Evolutionary conservation across 1,140 invertebrate genomes (phyloP).

Genomic region (Ruditapes philippinarum): DNA sequence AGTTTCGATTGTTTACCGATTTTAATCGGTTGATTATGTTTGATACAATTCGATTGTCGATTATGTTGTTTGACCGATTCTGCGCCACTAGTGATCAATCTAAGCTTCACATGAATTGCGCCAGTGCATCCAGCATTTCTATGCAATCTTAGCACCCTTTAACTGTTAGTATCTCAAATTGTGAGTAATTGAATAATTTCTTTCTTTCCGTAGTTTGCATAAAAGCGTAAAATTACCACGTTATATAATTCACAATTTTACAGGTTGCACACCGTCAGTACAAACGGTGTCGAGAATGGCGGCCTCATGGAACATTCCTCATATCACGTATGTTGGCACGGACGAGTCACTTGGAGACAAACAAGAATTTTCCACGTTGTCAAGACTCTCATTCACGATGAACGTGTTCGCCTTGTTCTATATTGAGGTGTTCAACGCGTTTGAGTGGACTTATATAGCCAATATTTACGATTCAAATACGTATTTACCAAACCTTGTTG

Average conservation of each 20-base stretch:
- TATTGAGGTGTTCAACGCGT: slow-evolving; percentile 30
- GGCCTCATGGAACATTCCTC: slow-evolving; percentile 71
- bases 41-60: no score
- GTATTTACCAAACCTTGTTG: slow-evolving; percentile 45
- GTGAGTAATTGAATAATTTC: no score
- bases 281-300: slow-evolving; percentile 71
- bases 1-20: no score
- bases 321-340: slow-evolving; percentile 73
- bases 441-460: slow-evolving; percentile 33
- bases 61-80: no score
- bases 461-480: slow-evolving; percentile 52
- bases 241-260: not conserved
- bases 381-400: slow-evolving; percentile 42
- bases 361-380: slow-evolving; percentile 62
- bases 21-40: no score
- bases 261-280: slow-evolving; percentile 73
- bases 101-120: no score
- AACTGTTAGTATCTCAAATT: no score
- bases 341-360: slow-evolving; percentile 70
- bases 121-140: no score
- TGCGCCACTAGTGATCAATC: no score
- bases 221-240: not conserved
- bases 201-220: no score
- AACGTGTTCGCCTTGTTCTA: slow-evolving; percentile 54
- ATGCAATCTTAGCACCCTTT: no score